Evolutionary conservation across 1,140 invertebrate species (phyloP).

Genomic region (Eulimnadia texana): DNA sequence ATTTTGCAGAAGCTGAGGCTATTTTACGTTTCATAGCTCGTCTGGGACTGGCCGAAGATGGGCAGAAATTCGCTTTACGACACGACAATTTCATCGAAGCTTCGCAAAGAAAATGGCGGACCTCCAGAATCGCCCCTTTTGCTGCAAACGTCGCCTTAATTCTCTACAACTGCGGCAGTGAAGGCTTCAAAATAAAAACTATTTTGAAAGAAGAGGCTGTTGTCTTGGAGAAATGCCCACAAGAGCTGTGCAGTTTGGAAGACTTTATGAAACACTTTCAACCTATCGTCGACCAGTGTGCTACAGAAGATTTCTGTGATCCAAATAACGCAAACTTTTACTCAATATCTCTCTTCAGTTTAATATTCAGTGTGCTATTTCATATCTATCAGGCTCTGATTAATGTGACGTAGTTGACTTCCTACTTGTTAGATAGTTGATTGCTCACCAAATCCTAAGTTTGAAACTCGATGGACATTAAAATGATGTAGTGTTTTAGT

Average conservation of each 20-base stretch:
- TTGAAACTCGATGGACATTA: not conserved
- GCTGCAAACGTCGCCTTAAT: constrained; percentile 70
- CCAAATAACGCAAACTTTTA: not conserved
- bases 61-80: constrained; percentile 34
- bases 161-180: constrained; percentile 35
- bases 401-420: not conserved
- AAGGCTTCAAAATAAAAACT: constrained; percentile 12
- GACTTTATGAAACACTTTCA: constrained; percentile 7
- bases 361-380: not conserved
- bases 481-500: too few species aligned
- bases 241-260: constrained; percentile 1
- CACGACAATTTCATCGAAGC: constrained; percentile 40
- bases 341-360: not conserved
- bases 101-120: constrained; percentile 49
- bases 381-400: not conserved
- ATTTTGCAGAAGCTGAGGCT: constrained; percentile 11
- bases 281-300: constrained; percentile 12
- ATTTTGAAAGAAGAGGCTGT: constrained; percentile 13
- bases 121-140: constrained; percentile 62
- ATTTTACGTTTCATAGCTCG: constrained; percentile 40
- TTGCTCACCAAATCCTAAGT: not conserved
- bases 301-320: constrained; percentile 7
- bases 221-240: not conserved
- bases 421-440: not conserved
- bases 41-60: constrained; percentile 57